A percentile compares a stretch with the other conserved stretches of the same genome.
These are phyloP conservation scores for Porites lutea DNA, from an alignment of 64 coral and sea anemone species.

Conservation along the genomic window DNA sequence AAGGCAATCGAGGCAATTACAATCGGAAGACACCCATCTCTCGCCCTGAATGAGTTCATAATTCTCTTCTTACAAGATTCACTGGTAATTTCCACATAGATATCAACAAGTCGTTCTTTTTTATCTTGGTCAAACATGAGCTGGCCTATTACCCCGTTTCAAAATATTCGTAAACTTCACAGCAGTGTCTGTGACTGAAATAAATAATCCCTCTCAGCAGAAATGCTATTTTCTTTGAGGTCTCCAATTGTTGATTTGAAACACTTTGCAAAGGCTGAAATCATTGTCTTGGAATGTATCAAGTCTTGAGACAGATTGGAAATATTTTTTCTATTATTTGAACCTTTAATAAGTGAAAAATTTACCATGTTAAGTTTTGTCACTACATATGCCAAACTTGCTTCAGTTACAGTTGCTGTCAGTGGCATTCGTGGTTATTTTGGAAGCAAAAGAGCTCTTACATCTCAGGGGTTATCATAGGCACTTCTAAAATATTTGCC, in stretches of 20 bases:
- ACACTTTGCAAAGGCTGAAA: constrained; percentile 28
- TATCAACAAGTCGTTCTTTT: constrained; percentile 21
- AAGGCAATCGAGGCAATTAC: constrained; percentile 56
- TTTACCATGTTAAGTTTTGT: constrained; percentile 16
- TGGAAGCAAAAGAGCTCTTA: constrained; percentile 29
- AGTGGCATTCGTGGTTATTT: constrained; percentile 20
- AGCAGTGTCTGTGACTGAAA: constrained; percentile 22
- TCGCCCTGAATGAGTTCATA: constrained; percentile 19
- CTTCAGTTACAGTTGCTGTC: constrained; percentile 19
- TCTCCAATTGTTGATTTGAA: constrained; percentile 28
- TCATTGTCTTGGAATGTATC: constrained; percentile 51
- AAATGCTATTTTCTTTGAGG: constrained; percentile 25
- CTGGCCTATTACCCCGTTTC: constrained; percentile 24
- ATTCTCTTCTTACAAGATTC: constrained; percentile 40
- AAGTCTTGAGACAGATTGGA: constrained; percentile 54
- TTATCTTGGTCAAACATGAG: constrained; percentile 32
- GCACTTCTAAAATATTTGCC: constrained; percentile 21
- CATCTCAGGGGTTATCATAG: constrained; percentile 5
- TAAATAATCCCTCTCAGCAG: constrained; percentile 32
- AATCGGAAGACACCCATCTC: constrained; percentile 15
- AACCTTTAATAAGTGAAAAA: constrained; percentile 30
- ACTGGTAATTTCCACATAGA: constrained; percentile 59
- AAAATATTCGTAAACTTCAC: constrained; percentile 57
- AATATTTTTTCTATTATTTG: constrained; percentile 61
- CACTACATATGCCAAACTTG: constrained; percentile 15